These are phyloP conservation scores for Chlorops oryzae DNA, from an alignment of 1,140 invertebrate species.

Conservation along the genomic window DNA sequence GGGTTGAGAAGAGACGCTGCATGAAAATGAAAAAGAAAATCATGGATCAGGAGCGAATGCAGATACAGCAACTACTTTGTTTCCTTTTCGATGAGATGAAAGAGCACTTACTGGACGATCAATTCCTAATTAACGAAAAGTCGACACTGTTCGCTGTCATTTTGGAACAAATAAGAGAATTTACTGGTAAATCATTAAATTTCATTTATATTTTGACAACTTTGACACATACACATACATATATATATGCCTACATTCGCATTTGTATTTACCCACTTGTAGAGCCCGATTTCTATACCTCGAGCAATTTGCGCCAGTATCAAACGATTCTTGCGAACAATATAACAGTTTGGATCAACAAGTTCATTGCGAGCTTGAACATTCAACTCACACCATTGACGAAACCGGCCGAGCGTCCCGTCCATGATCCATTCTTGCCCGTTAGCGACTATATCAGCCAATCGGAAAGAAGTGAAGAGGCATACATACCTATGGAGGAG, in stretches of 20 bases:
- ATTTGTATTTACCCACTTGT: too few species aligned
- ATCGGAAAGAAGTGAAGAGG: too few species aligned
- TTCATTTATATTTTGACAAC: neutral
- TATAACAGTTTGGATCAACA: constrained; percentile 45
- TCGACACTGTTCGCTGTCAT: constrained; percentile 34
- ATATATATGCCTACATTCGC: neutral
- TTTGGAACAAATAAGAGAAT: constrained; percentile 34
- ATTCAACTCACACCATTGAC: constrained; percentile 27
- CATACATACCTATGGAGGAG: too few species aligned
- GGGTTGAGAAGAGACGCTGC: constrained; percentile 25
- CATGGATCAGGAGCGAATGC: constrained; percentile 32
- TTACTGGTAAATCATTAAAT: constrained; percentile 35
- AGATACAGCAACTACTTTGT: constrained; percentile 41
- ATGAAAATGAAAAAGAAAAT: constrained; percentile 29
- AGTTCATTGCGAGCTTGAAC: constrained; percentile 43
- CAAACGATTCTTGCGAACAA: constrained; percentile 39
- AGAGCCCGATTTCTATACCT: constrained; percentile 43
- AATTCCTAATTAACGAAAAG: constrained; percentile 39
- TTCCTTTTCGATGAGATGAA: constrained; percentile 44
- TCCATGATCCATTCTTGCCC: constrained; percentile 35
- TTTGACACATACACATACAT: too few species aligned
- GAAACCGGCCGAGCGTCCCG: too few species aligned
- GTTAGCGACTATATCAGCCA: constrained; percentile 35
- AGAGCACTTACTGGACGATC: constrained; percentile 39
- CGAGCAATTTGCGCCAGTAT: constrained; percentile 38